A percentile compares a stretch with the other conserved stretches of the same genome.
phyloP scores from a whole-genome alignment of 2,888 invertebrate genomes.

The Latheticus oryzae region DNA sequence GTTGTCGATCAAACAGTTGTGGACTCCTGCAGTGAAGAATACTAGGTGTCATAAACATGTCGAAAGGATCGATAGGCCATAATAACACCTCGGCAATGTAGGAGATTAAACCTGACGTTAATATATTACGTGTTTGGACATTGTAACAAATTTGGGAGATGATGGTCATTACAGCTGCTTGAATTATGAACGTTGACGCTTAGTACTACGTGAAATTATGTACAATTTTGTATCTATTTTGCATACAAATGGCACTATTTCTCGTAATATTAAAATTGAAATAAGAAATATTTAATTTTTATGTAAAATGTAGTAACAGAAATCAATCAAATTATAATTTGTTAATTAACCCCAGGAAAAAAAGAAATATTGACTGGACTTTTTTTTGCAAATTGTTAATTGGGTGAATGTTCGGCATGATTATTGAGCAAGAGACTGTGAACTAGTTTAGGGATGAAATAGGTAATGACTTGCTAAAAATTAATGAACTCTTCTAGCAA shows the following conservation, averaged over 20 bases:
- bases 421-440: background rate
- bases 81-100: conserved; percentile 17
- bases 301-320: too few relatives aligned
- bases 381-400: conserved; percentile 1
- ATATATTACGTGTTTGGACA: conserved; percentile 37
- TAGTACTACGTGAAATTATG: too few relatives aligned
- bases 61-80: conserved; percentile 27
- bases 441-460: conserved; percentile 9
- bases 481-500: conserved; percentile 3
- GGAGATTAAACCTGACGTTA: conserved; percentile 34
- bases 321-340: too few relatives aligned
- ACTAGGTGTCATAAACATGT: conserved; percentile 27
- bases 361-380: too few relatives aligned
- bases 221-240: too few relatives aligned
- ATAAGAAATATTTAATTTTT: too few relatives aligned
- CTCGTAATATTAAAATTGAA: too few relatives aligned
- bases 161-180: conserved; percentile 16
- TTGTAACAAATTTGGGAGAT: conserved; percentile 30
- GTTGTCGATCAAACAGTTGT: conserved; percentile 5
- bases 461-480: conserved; percentile 6
- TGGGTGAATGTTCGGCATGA: conserved; percentile 1
- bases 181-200: conserved; percentile 11
- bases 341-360: too few relatives aligned
- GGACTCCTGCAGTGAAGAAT: conserved; percentile 4
- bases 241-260: too few relatives aligned